Percentiles rank a stretch among this genome's conserved stretches.
Conservation (phyloP, 2,888 invertebrate species). For the Cataglyphis livida region DNA sequence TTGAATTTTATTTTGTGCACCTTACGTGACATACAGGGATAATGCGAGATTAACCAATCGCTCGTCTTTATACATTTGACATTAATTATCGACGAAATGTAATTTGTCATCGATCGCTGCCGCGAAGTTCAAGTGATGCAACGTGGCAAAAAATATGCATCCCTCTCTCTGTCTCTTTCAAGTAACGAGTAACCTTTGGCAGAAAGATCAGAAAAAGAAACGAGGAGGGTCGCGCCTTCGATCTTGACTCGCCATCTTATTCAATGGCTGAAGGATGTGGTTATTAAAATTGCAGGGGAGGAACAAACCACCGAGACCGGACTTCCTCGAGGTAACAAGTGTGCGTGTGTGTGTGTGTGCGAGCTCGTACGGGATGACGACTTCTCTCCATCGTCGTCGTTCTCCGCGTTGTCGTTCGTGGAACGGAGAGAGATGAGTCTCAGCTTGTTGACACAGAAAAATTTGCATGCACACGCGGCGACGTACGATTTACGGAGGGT, state of each 20-base stretch:
- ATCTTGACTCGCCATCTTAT: conserved; percentile 78
- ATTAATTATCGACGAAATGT: not conserved
- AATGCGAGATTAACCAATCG: not conserved
- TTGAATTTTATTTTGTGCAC: conserved; percentile 8
- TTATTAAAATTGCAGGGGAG: conserved; percentile 83
- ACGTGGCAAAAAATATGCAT: conserved; percentile 22
- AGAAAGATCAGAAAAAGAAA: conserved; percentile 43
- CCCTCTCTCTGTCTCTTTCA: not conserved
- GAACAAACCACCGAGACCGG: conserved; percentile 79
- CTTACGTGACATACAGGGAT: not conserved
- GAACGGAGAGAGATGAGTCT: conserved; percentile 51
- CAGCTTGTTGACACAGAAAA: conserved; percentile 77
- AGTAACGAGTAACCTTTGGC: conserved; percentile 2
- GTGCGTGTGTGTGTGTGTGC: conserved; percentile 41
- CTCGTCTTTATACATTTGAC: not conserved
- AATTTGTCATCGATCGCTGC: not conserved
- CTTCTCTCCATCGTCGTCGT: not conserved
- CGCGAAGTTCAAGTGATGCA: conserved; percentile 34
- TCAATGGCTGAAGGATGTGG: conserved; percentile 82
- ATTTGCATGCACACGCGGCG: conserved; percentile 69
- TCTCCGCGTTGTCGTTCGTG: not conserved
- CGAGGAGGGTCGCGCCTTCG: conserved; percentile 72
- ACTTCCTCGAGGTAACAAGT: conserved; percentile 79
- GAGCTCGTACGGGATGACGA: conserved; percentile 12
- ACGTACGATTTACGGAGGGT: not conserved